Evolutionary conservation across 2,113 vertebrate genomes (phyloP).

Genomic region (Suricata suricatta): DNA sequence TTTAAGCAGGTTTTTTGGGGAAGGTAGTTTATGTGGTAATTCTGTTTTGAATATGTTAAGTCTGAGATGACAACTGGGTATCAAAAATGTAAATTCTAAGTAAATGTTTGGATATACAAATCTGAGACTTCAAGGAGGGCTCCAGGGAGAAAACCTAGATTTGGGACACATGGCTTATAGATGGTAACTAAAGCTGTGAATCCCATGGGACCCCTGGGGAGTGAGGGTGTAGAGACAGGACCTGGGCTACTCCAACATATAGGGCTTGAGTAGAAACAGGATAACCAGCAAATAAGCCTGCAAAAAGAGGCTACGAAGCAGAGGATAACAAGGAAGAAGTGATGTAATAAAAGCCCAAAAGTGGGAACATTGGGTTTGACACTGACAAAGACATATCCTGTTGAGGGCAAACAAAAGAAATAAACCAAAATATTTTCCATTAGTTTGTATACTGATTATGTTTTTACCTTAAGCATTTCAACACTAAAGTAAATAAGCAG

Average conservation of each 20-base stretch:
- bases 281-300: neutral
- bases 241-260: rapidly evolving
- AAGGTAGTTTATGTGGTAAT: neutral
- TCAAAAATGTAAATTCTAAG: neutral
- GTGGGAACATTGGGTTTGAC: neutral
- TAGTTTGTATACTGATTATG: neutral
- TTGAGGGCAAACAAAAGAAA: neutral
- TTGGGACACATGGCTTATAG: neutral
- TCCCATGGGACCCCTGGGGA: rapidly evolving
- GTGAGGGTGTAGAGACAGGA: neutral
- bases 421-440: neutral
- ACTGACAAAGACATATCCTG: neutral
- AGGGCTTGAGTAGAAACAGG: neutral
- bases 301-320: neutral
- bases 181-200: neutral
- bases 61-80: neutral
- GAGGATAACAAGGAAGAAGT: neutral
- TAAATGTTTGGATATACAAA: neutral
- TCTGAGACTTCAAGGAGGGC: neutral
- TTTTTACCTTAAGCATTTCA: neutral
- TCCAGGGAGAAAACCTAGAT: neutral
- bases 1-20: neutral
- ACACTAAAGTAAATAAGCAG: neutral
- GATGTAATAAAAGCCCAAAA: neutral
- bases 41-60: neutral